phyloP scores from a whole-genome alignment of 2,113 vertebrate species.

The Spermophilus dauricus region DNA sequence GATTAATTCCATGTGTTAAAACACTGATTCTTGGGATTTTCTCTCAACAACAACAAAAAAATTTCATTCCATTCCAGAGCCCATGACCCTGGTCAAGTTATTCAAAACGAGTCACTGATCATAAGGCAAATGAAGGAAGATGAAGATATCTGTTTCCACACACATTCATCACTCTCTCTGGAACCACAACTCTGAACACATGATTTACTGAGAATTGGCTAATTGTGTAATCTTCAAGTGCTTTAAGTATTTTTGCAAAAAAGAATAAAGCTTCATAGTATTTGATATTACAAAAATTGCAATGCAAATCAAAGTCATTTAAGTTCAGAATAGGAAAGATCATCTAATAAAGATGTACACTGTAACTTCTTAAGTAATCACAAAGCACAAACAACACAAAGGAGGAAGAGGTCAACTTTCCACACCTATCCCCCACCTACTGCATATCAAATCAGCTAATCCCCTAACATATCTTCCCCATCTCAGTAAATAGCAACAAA shows the following conservation, averaged over 20 bases:
- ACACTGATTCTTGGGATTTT: constrained; percentile 5
- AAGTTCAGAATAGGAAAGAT: constrained; percentile 21
- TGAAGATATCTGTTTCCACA: neutral
- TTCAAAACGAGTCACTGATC: neutral
- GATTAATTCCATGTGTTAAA: constrained; percentile 11
- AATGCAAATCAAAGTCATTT: neutral
- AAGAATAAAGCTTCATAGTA: neutral
- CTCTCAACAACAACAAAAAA: neutral
- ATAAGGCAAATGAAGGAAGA: neutral
- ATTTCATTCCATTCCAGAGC: neutral
- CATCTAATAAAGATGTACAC: neutral
- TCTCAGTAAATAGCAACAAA: neutral
- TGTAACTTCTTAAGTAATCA: neutral
- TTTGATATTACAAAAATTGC: constrained; percentile 41
- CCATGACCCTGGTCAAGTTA: neutral
- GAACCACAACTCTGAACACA: constrained; percentile 8
- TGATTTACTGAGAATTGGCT: neutral
- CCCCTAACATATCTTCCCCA: neutral
- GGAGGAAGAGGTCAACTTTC: neutral
- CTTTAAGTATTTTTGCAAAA: neutral
- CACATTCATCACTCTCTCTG: neutral
- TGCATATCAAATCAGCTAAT: neutral
- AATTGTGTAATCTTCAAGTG: constrained; percentile 20
- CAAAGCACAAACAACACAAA: neutral
- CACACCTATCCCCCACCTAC: neutral